Evolutionary conservation across 2,888 invertebrate species (phyloP), one percentile per base, ranked within the genome.

Genomic region (Galerucella nymphaeae): DNA sequence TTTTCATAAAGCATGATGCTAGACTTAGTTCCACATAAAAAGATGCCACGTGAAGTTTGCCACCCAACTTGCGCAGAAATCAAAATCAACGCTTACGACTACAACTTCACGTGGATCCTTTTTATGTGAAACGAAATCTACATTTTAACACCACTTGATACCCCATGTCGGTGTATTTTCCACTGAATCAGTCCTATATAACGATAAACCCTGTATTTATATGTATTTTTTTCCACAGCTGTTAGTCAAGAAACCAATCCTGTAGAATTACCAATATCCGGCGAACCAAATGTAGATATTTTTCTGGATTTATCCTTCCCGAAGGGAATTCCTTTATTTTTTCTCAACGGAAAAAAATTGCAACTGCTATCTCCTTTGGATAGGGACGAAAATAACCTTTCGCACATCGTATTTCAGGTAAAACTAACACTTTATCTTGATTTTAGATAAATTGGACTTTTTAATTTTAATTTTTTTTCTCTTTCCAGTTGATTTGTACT

Each of bases 361-460:
- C 93, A 93, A 83, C 89, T 96, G 67, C 87, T 95, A 69, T 90
- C 93, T 79, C 95, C 96, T 0, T 87, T 96, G 65, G 96, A 96
- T 85, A 90, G 96, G 82, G 96, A 96, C 87, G 92, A 91, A 70
- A 93, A 94, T 81, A 95, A 94, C 84, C 88, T 95, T 71, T 95
- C 95, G 70, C 95, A 96, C 87, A 93, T 95, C 86, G 94, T 95
- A 41, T 95, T 96, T 85, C 95, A 96, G 92, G 95, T 95, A 86
- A 87, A 85, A 16, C 48, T 64, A n/a, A 18, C 9, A 53, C 53
- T n/a, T n/a, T 30, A 30, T 30, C n/a, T n/a, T n/a, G n/a, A n/a
- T n/a, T n/a, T n/a, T n/a, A n/a, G n/a, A n/a, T n/a, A n/a, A n/a
- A n/a, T n/a, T n/a, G n/a, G 23, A 30, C 23, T 30, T 30, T 30